Evolutionary conservation across 2,888 invertebrate species (phyloP), one percentile per base, ranked within the genome.

Genomic region (Saturnia pavonia): DNA sequence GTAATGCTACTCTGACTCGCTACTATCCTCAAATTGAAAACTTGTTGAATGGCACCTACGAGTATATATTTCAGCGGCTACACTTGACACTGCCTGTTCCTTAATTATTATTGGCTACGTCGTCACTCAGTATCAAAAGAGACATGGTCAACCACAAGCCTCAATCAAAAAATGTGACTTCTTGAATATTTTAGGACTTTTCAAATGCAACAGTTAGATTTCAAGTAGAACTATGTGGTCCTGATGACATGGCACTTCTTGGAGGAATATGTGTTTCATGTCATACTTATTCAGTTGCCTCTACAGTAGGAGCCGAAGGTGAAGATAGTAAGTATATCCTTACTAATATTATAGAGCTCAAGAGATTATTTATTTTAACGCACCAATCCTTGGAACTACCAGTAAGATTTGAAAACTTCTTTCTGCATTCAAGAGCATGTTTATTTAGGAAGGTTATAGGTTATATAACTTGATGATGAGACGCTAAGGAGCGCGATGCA

Each of bases 201-300:
- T 93, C 93, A 75, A 90, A 93, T 71, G 95, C 95, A 42, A 87
- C 94, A 69, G 88, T 95, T 42, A 92, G 96, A 72, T 95, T 96
- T 74, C 95, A 95, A 87, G 82, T 95, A 48, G 95, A 95, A 75
- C 81, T 95, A 68, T 85, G 88, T 40, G 82, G 86, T 54, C 87
- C 85, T 22, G 88, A 89, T 51, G 82, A 83, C 0, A 78, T 84
- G 0, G 84, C 90, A 7, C 82, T 94, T 11, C 87, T 94, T 14
- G 92, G 92, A 0, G 94, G 93, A 0, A 86, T 91, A 70, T 94
- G 94, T 76, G 85, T 95, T 48, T 91, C 94, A 0, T 95, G 95
- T 73, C 93, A 92, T 75, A 86, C 95, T 1, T 93, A 95, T 72
- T 91, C 92, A 1, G 93, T 95, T 69, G 86, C 89, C 19, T 90